Percentiles rank a stretch among this genome's conserved stretches.
These are phyloP conservation scores for Drosophila quadrilineata DNA, from an alignment of 1,140 invertebrate genomes.

Conservation along the genomic window DNA sequence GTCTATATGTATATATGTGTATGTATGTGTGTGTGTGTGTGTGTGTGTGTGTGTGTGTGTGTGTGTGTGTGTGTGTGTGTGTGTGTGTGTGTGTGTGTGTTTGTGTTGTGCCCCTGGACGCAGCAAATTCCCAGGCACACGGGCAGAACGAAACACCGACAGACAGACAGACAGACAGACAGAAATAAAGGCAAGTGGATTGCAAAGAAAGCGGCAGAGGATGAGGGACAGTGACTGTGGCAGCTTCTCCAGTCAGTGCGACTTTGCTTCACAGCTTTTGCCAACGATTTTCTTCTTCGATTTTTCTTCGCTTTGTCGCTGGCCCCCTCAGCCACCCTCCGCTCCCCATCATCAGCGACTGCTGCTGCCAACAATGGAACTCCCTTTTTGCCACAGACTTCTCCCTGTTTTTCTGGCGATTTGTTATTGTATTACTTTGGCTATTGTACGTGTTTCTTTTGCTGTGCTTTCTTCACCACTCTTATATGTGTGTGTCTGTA, in stretches of 20 bases:
- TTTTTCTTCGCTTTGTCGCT: slow-evolving; percentile 14
- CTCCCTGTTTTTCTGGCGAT: too few relatives aligned
- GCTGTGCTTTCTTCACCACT: slow-evolving; percentile 11
- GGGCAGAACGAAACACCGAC: slow-evolving; percentile 12
- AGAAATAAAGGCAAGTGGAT: background rate
- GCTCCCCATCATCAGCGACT: too few relatives aligned
- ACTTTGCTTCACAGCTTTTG: background rate
- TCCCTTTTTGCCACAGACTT: too few relatives aligned
- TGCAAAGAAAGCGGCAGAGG: background rate
- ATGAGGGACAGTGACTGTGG: too few relatives aligned
- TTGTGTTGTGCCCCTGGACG: slow-evolving; percentile 32
- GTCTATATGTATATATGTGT: too few relatives aligned
- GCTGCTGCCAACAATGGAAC: too few relatives aligned
- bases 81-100: slow-evolving; percentile 18
- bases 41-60: slow-evolving; percentile 4
- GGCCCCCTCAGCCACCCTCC: background rate
- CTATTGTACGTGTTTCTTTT: slow-evolving; percentile 33
- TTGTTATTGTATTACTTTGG: slow-evolving; percentile 47
- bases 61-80: slow-evolving; percentile 9
- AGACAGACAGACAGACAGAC: slow-evolving; percentile 6
- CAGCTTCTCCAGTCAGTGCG: background rate
- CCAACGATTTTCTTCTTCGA: slow-evolving; percentile 47
- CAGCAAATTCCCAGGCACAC: slow-evolving; percentile 55
- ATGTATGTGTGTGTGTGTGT: slow-evolving; percentile 7
- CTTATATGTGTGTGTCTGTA: background rate